Evolutionary conservation across 2,888 invertebrate species (phyloP).

Genomic region (Merodon equestris): DNA sequence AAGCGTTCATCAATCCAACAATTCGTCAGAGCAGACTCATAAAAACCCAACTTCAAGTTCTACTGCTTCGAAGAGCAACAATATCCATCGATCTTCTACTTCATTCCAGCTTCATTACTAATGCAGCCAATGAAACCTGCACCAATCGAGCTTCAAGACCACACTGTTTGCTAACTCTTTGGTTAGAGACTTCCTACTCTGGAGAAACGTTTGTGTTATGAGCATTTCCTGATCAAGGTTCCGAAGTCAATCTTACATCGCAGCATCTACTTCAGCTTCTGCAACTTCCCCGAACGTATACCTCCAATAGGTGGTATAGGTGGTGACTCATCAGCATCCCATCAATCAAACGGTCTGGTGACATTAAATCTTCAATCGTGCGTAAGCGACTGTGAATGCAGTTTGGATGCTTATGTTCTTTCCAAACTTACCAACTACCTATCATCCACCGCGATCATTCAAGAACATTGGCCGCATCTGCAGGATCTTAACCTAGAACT

Average conservation of each 20-base stretch:
- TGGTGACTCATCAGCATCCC: conserved; percentile 16
- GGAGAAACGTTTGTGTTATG: no score
- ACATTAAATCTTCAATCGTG: conserved; percentile 15
- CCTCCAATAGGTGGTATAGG: conserved; percentile 22
- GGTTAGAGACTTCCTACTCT: conserved; percentile 2
- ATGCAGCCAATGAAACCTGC: no score
- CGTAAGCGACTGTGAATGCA: conserved; percentile 12
- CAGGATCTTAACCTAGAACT: neutral
- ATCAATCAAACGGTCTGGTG: conserved; percentile 20
- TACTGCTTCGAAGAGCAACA: no score
- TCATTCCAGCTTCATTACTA: no score
- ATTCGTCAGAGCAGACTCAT: no score
- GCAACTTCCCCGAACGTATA: neutral
- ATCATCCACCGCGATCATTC: conserved; percentile 11
- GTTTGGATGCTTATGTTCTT: conserved; percentile 9
- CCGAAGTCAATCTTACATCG: neutral
- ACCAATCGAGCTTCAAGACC: neutral
- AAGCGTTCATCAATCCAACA: neutral
- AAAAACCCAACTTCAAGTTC: no score
- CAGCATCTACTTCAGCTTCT: neutral
- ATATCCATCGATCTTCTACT: no score
- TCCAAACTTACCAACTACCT: conserved; percentile 24
- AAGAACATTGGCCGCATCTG: conserved; percentile 3
- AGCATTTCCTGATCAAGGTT: conserved; percentile 6
- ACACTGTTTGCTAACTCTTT: conserved; percentile 5